phyloP scores from a whole-genome alignment of 2,888 invertebrate genomes.

The Crioceris asparagi region DNA sequence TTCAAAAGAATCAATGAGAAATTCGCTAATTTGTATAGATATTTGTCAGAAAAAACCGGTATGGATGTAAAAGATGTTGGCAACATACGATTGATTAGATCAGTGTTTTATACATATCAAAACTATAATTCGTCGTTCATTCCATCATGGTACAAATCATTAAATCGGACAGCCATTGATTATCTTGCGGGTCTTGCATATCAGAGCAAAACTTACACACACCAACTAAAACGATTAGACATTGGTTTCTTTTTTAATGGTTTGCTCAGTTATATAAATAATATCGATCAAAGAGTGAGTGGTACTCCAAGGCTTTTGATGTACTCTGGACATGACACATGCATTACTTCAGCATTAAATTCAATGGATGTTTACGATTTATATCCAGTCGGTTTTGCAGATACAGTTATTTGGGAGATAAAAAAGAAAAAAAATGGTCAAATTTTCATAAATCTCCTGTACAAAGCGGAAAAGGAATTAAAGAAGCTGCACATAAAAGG shows the following conservation, averaged over 20 bases:
- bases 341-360: slow-evolving; percentile 61
- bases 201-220: slow-evolving; percentile 42
- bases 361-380: slow-evolving; percentile 57
- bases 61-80: slow-evolving; percentile 4
- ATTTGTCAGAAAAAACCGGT: slow-evolving; percentile 53
- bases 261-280: slow-evolving; percentile 44
- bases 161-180: slow-evolving; percentile 33
- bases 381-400: slow-evolving; percentile 56
- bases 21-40: slow-evolving; percentile 51
- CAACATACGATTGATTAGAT: slow-evolving; percentile 1
- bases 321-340: slow-evolving; percentile 74
- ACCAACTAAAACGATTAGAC: slow-evolving; percentile 46
- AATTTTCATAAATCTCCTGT: slow-evolving; percentile 38
- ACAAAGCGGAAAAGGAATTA: slow-evolving; percentile 51
- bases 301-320: slow-evolving; percentile 49
- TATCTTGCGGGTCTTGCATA: slow-evolving; percentile 52
- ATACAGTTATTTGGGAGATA: slow-evolving; percentile 63
- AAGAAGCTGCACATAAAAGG: slow-evolving; percentile 48
- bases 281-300: slow-evolving; percentile 40
- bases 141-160: slow-evolving; percentile 6
- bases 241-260: slow-evolving; percentile 56
- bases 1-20: slow-evolving; percentile 40
- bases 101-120: slow-evolving; percentile 51
- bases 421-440: slow-evolving; percentile 29
- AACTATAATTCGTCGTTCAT: slow-evolving; percentile 46